Evolutionary conservation across 1,140 invertebrate genomes (phyloP).

Genomic region (Zaprionus tsacasi): DNA sequence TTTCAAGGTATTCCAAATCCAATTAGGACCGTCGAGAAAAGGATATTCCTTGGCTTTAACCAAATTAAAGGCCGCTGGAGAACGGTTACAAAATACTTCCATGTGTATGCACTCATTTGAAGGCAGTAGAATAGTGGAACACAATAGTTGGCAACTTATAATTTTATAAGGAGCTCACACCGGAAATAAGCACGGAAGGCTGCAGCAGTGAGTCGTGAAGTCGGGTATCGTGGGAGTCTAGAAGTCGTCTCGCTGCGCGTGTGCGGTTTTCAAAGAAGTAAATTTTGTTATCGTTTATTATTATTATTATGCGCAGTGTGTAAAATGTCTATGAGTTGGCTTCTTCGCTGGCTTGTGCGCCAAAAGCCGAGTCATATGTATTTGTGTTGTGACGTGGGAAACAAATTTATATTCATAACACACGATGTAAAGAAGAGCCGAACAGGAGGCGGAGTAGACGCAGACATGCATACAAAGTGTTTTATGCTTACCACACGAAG

Average conservation of each 20-base stretch:
- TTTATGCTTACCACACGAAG: conserved; percentile 72
- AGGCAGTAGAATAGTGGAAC: conserved; percentile 12
- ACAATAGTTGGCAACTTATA: conserved; percentile 53
- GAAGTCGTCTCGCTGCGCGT: conserved; percentile 26
- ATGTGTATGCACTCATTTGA: conserved; percentile 22
- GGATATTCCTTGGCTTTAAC: not conserved
- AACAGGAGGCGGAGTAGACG: conserved; percentile 18
- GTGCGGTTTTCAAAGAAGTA: conserved; percentile 71
- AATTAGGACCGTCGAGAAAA: not conserved
- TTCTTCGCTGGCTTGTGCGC: not conserved
- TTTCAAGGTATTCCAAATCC: not conserved
- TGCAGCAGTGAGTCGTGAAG: conserved; percentile 37
- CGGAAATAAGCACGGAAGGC: conserved; percentile 66
- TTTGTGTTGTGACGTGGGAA: conserved; percentile 76
- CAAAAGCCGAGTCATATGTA: conserved; percentile 39
- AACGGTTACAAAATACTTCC: conserved; percentile 8
- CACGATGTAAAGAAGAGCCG: conserved; percentile 29
- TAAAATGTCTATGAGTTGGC: conserved; percentile 69
- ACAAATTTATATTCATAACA: conserved; percentile 83
- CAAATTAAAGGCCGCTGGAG: conserved; percentile 47
- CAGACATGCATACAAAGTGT: conserved; percentile 76
- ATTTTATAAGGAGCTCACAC: conserved; percentile 61
- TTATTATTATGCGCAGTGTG: conserved; percentile 82
- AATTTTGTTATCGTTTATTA: conserved; percentile 82
- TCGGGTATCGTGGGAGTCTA: not conserved